A percentile compares a stretch with the other conserved stretches of the same genome.
phyloP scores from a whole-genome alignment of 2,888 invertebrate species.

The Lydus trimaculatus region DNA sequence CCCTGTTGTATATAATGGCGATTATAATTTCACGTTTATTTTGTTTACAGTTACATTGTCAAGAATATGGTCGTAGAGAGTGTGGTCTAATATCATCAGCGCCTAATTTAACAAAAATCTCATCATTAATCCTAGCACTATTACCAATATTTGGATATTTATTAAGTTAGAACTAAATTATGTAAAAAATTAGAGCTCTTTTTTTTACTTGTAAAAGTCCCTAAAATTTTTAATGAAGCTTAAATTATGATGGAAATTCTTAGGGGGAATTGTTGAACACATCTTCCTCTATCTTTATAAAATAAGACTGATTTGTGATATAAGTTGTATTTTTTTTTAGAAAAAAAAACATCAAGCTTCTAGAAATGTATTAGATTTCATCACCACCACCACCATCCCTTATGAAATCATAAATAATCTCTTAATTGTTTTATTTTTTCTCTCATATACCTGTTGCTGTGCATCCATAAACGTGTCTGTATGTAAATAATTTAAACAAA shows the following conservation, averaged over 20 bases:
- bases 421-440: neutral
- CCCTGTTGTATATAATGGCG: too few species aligned
- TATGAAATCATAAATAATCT: too few species aligned
- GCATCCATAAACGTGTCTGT: neutral
- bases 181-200: neutral
- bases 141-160: neutral
- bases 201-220: too few species aligned
- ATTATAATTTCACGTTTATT: neutral
- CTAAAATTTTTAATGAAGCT: neutral
- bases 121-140: neutral
- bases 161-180: neutral
- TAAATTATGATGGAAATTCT: neutral
- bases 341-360: neutral
- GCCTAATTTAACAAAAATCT: neutral
- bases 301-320: conserved; percentile 9
- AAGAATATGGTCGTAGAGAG: conserved; percentile 50
- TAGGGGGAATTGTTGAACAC: neutral
- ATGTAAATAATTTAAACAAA: neutral
- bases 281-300: neutral
- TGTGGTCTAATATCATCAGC: conserved; percentile 46
- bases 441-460: neutral
- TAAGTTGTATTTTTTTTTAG: neutral
- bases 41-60: conserved; percentile 54
- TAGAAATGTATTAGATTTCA: too few species aligned
- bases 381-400: too few species aligned